Conservation (phyloP, 2,797 vertebrate species). For the Siniperca scherzeri region DNA sequence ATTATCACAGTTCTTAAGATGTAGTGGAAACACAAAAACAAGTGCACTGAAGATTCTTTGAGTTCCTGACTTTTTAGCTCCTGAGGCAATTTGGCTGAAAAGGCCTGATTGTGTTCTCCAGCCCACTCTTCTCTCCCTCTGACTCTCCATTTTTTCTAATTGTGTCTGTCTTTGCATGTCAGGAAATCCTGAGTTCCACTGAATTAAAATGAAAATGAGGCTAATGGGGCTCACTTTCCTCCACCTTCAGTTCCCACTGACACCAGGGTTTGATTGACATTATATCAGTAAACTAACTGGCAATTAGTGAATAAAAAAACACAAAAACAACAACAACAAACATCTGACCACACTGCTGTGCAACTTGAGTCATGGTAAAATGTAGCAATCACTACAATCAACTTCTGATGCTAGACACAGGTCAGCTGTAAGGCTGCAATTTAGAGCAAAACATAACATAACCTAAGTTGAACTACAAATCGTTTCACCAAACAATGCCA, state of each 20-base stretch:
- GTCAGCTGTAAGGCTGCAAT: conserved; percentile 16
- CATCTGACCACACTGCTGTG: too few species aligned
- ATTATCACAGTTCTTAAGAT: conserved; percentile 12
- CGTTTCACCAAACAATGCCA: conserved; percentile 17
- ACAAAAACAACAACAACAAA: background rate
- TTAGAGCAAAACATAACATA: conserved; percentile 34
- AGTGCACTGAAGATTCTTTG: conserved; percentile 5
- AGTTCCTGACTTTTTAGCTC: conserved; percentile 8
- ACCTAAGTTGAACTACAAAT: conserved; percentile 19
- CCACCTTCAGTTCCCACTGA: background rate
- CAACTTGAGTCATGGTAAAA: conserved; percentile 12
- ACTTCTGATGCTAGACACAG: background rate
- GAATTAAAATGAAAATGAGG: conserved; percentile 24
- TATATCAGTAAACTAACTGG: conserved; percentile 8
- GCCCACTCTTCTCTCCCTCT: conserved; percentile 10
- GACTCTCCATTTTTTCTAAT: conserved; percentile 25
- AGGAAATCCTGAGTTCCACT: conserved; percentile 11
- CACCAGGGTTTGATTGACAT: conserved; percentile 9
- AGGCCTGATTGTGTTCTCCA: conserved; percentile 40
- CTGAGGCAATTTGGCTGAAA: conserved; percentile 22
- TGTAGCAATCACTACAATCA: conserved; percentile 24
- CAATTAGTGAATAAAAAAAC: conserved; percentile 24
- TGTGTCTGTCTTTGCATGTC: conserved; percentile 13
- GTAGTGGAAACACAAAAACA: conserved; percentile 2
- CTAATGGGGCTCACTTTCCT: conserved; percentile 26